Evolutionary conservation across 2,888 invertebrate genomes (phyloP), one percentile per base, ranked within the genome.

Genomic region (Trissolcus japonicus): DNA sequence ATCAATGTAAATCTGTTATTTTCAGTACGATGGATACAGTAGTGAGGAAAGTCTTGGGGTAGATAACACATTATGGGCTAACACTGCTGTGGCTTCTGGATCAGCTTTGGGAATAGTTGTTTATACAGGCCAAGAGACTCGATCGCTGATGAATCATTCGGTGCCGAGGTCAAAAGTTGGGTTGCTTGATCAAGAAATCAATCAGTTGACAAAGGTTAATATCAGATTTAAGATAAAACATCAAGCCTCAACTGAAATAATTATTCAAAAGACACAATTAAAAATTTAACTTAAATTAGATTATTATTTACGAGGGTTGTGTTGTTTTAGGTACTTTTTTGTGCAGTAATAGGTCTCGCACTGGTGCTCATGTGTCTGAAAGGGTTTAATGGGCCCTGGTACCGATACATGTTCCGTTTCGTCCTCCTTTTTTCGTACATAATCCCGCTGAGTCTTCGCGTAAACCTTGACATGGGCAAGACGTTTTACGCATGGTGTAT

Each of bases 391-490:
- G 98, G 98, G 0, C 97, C 97, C 9, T 99, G 98, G 99, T 98
- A 96, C 88, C 90, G 95, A 83, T 99, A 99, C 89, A 93, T 98
- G 92, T 98, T 99, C 91, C 92, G 99, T 85, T 99, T 99, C 87
- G 94, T 99, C 62, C 92, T 99, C 51, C 92, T 99, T 16, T 99
- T 99, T 91, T 99, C 99, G 0, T 99, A 99, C 90, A 99, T 99
- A 84, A 98, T 99, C 86, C 99, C 99, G 14, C 98, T 99, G 83
- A 98, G 98, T 90, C 93, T 99, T 85, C 92, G 99, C 79, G 99
- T 99, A 0, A 99, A 99, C 90, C 91, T 99, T 82, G 99, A 99
- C 86, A 97, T 99, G 96, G 99, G 98, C 1, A 99, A 99, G 90
- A 95, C 96, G 0, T 98, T 95, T 87, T 99, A 99, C 89, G 97